Evolutionary conservation across 1,140 invertebrate genomes (phyloP).

Genomic region (Formica exsecta): DNA sequence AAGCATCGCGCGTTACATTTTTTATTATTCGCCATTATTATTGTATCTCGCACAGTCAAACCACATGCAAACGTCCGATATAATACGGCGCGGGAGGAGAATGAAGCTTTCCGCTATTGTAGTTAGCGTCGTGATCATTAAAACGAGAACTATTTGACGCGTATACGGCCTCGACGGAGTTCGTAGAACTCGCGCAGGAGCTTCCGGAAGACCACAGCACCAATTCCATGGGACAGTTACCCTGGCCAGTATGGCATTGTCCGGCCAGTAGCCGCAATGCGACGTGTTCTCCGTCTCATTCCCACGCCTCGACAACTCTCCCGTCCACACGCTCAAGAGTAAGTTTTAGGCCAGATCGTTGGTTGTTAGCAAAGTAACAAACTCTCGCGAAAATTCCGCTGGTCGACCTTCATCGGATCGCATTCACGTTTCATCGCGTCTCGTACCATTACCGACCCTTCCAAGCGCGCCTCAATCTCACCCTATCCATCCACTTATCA

Average conservation of each 20-base stretch:
- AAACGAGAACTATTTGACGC: constrained; percentile 70
- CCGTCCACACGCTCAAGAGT: constrained; percentile 41
- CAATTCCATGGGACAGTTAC: constrained; percentile 76
- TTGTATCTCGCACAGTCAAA: background rate
- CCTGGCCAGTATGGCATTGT: constrained; percentile 75
- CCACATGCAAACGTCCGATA: background rate
- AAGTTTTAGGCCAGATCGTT: constrained; percentile 73
- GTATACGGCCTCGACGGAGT: constrained; percentile 47
- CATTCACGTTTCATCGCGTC: constrained; percentile 48
- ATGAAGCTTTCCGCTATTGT: constrained; percentile 7
- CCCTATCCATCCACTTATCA: constrained; percentile 23
- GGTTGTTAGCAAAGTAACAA: constrained; percentile 76
- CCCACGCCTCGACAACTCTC: constrained; percentile 5
- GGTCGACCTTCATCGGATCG: constrained; percentile 64
- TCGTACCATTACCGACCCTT: background rate
- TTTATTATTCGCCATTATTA: constrained; percentile 7
- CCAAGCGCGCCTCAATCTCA: constrained; percentile 19
- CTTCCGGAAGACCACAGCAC: constrained; percentile 69
- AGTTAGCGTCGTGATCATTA: constrained; percentile 67
- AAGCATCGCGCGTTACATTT: background rate
- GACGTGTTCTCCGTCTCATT: constrained; percentile 66
- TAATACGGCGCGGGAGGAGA: background rate
- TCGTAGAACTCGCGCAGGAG: constrained; percentile 60
- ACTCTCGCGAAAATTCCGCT: constrained; percentile 65
- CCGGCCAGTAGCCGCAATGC: constrained; percentile 75